Conservation (phyloP, 2,888 invertebrate species). For the Subacronicta megacephala region DNA sequence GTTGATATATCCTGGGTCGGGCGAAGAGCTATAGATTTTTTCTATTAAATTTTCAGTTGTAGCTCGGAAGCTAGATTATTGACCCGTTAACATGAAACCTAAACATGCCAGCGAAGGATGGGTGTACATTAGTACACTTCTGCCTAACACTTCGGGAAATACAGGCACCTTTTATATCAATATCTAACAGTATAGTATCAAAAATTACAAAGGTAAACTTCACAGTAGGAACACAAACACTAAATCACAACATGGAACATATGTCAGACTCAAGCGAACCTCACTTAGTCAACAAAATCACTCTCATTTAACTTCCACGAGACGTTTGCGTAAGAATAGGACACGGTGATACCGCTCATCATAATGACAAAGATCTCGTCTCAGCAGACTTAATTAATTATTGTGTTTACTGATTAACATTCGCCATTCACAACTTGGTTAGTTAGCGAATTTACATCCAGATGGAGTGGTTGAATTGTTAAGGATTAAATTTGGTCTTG, state of each 20-base stretch:
- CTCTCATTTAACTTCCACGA: conserved; percentile 60
- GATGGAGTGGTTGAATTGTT: conserved; percentile 77
- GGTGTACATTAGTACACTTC: no score
- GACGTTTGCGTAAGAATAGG: conserved; percentile 77
- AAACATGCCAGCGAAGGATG: no score
- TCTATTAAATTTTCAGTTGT: no score
- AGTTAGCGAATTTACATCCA: conserved; percentile 82
- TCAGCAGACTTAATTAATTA: conserved; percentile 85
- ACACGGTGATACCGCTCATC: conserved; percentile 72
- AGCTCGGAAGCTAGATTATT: no score
- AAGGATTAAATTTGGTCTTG: conserved; percentile 54
- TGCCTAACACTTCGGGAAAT: no score
- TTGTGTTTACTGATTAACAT: conserved; percentile 85
- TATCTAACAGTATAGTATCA: conserved; percentile 32
- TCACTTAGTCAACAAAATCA: conserved; percentile 60
- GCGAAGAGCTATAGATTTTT: no score
- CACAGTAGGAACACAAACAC: conserved; percentile 15
- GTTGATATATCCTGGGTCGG: no score
- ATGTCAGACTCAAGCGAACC: conserved; percentile 37
- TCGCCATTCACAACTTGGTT: conserved; percentile 74
- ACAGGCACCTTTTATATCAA: no score
- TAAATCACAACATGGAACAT: conserved; percentile 49
- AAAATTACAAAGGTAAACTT: conserved; percentile 47
- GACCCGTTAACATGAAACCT: no score
- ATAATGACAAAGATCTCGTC: conserved; percentile 85